Conservation (phyloP, 2,797 vertebrate genomes). For the Esox masquinongy region DNA sequence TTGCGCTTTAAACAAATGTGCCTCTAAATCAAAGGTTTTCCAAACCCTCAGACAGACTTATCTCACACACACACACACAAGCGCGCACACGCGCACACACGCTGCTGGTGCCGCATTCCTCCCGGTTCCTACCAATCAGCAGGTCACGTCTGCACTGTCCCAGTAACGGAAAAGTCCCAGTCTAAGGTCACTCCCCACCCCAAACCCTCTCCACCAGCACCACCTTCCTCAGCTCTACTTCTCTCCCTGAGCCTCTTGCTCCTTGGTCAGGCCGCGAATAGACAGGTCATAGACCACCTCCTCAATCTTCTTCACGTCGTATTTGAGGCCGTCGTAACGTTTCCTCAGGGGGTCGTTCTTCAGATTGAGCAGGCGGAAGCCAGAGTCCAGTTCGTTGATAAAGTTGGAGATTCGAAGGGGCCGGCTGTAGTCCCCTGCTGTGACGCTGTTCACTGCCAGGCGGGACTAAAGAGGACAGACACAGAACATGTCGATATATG, state of each 20-base stretch:
- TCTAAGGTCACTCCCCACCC: conserved; percentile 26
- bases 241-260: conserved; percentile 63
- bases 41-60: conserved; percentile 39
- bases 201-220: conserved; percentile 19
- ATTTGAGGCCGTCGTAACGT: conserved; percentile 96
- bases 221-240: conserved; percentile 31
- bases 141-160: conserved; percentile 48
- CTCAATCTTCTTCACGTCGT: conserved; percentile 98
- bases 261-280: conserved; percentile 92
- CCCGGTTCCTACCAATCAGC: conserved; percentile 39
- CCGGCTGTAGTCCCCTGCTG: conserved; percentile 90
- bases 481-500: not conserved
- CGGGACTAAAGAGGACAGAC: conserved; percentile 77
- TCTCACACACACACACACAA: conserved; percentile 3
- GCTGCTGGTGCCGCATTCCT: conserved; percentile 53
- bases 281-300: conserved; percentile 98
- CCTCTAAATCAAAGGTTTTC: not conserved
- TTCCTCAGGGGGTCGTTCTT: conserved; percentile 97
- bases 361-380: conserved; percentile 95
- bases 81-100: conserved; percentile 19
- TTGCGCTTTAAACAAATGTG: conserved; percentile 20
- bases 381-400: conserved; percentile 96
- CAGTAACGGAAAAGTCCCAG: conserved; percentile 51
- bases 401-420: conserved; percentile 95
- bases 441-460: conserved; percentile 96